Conservation (phyloP, 2,113 vertebrate species). For the Falcunculus frontatus region DNA sequence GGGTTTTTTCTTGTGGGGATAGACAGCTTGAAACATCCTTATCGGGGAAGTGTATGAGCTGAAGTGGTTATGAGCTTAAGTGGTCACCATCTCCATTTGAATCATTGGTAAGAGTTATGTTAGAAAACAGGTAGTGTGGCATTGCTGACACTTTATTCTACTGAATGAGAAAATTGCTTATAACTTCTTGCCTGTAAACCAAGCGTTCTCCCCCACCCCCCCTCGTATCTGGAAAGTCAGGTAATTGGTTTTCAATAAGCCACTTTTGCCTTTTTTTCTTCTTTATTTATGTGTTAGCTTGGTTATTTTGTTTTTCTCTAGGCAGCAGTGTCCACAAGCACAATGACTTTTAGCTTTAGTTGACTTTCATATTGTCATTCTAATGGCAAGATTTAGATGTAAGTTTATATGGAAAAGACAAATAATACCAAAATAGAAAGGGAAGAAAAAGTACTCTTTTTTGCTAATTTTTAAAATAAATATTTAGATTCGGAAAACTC, state of each 20-base stretch:
- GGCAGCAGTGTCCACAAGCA: background rate
- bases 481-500: background rate
- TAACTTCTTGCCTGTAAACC: background rate
- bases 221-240: background rate
- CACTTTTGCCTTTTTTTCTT: background rate
- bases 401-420: background rate
- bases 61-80: background rate
- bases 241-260: background rate
- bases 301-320: background rate
- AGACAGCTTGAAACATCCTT: background rate
- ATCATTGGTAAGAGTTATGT: background rate
- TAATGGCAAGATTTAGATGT: background rate
- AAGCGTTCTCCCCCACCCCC: accelerated
- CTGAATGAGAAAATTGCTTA: background rate
- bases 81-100: background rate
- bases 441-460: background rate
- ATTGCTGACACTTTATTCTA: background rate
- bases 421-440: background rate
- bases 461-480: background rate
- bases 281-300: background rate
- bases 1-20: background rate
- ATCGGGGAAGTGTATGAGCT: background rate
- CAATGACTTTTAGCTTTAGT: background rate
- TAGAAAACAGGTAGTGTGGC: background rate
- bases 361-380: background rate